Evolutionary conservation across 2,113 vertebrate genomes (phyloP), one percentile per base, ranked within the genome.

Genomic region (Arenaria interpres): DNA sequence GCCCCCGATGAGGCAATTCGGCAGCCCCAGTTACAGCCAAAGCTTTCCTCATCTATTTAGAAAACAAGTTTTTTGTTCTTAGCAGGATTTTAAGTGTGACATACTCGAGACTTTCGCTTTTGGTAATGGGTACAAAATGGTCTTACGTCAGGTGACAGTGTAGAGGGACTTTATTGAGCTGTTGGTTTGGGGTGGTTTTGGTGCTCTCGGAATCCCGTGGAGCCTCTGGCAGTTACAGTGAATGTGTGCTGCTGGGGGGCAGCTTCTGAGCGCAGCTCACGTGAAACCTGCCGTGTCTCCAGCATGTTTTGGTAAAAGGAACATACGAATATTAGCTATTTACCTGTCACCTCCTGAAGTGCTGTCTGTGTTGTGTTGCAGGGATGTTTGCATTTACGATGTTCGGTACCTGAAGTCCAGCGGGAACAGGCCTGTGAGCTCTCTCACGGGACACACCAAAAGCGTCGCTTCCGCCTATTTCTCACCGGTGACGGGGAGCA

Each of bases 381-480:
- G 99, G 80, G 90, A 97, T 2, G 97, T 98, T 48, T 92, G 94
- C 32, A 81, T 99, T 88, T 99, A 98, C 11, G 99, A 99, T n/a
- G 76, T 97, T 21, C 98, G 99, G 9, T 71, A 14, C 84, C 96
- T 99, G 95, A 98, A 97, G 67, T 20, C 87, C 35, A 66, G 33
- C 0, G 71, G 87, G 45, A 98, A 62, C 80, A 37, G 88, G 24
- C 82, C 98, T 4, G 98, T 99, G 62, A 97, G 98, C n/a, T 69
- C 93, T 56, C 96, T 99, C 8, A 4, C 27, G 1, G 98, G 98
- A 7, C 98, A 99, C 95, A 94, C 89, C 4, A 98, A 91, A 59
- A 98, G 97, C 35, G 97, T 99, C 10, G 97, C 97, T 72, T 98
- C 98, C 0, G 99, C 99, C 0, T 99, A 98, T 81, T 99, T 99